Evolutionary conservation across 2,797 vertebrate genomes (phyloP).

Genomic region (Alcedo atthis): DNA sequence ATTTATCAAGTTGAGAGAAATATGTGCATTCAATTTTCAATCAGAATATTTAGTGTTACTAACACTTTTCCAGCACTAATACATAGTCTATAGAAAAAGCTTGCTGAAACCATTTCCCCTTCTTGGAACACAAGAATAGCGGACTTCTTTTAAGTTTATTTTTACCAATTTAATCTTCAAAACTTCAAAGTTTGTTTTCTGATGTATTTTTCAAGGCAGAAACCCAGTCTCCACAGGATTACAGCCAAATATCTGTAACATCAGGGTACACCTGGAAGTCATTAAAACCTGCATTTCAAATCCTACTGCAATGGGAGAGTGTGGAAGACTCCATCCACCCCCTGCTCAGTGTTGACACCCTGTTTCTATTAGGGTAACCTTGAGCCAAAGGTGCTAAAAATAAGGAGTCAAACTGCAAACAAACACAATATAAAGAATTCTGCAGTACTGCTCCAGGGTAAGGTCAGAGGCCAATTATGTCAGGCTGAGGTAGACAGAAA

Average conservation of each 20-base stretch:
- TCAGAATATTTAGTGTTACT: constrained; percentile 54
- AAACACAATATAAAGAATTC: constrained; percentile 65
- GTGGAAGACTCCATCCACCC: constrained; percentile 44
- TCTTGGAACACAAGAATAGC: constrained; percentile 36
- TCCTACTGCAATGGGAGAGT: neutral
- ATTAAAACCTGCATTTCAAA: constrained; percentile 79
- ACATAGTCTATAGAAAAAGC: constrained; percentile 25
- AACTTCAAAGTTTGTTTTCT: constrained; percentile 82
- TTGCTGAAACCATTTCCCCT: constrained; percentile 40
- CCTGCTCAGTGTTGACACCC: constrained; percentile 68
- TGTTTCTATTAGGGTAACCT: constrained; percentile 66
- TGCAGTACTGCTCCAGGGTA: constrained; percentile 39
- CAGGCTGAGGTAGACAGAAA: constrained; percentile 42
- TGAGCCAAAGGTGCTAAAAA: constrained; percentile 73
- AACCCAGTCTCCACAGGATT: constrained; percentile 77
- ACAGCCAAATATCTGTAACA: constrained; percentile 69
- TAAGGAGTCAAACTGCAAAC: constrained; percentile 68
- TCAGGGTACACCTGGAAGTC: constrained; percentile 85
- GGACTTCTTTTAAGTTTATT: constrained; percentile 64
- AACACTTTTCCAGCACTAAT: constrained; percentile 62
- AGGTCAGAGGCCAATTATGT: constrained; percentile 36
- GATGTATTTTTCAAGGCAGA: constrained; percentile 82
- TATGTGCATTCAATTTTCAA: constrained; percentile 49
- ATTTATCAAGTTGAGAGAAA: constrained; percentile 24
- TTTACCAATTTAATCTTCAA: constrained; percentile 67